phyloP scores from a whole-genome alignment of 2,113 vertebrate genomes.

The Sorex fumeus region DNA sequence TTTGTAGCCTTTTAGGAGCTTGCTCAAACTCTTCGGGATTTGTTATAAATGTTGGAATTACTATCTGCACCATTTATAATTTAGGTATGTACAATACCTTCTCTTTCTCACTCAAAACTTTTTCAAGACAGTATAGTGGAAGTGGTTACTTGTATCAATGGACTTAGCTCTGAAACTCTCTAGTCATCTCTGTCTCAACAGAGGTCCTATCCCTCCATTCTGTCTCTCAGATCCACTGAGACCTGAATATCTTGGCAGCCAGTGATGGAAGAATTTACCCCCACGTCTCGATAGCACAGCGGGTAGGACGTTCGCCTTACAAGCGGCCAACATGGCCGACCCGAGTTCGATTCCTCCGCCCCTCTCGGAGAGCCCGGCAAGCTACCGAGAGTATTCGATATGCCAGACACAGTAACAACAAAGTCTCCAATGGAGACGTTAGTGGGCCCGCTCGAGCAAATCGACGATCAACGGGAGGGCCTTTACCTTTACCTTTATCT shows the following conservation, averaged over 20 bases:
- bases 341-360: too few relatives aligned
- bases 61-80: background rate
- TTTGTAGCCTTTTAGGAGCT: constrained; percentile 13
- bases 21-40: background rate
- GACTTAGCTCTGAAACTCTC: background rate
- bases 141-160: background rate
- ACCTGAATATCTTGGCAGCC: background rate
- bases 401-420: too few relatives aligned
- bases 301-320: too few relatives aligned
- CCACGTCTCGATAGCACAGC: too few relatives aligned
- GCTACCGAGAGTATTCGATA: too few relatives aligned
- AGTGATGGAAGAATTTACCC: background rate
- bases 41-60: background rate
- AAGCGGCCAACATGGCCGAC: too few relatives aligned
- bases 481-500: too few relatives aligned
- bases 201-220: background rate
- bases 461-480: too few relatives aligned
- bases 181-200: background rate
- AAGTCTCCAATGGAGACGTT: too few relatives aligned
- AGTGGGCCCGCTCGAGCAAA: too few relatives aligned
- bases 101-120: background rate
- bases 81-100: background rate
- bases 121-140: background rate
- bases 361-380: too few relatives aligned
- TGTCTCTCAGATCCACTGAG: background rate